Evolutionary conservation across 2,888 invertebrate species (phyloP).

Genomic region (Mesorhabditis sp.): DNA sequence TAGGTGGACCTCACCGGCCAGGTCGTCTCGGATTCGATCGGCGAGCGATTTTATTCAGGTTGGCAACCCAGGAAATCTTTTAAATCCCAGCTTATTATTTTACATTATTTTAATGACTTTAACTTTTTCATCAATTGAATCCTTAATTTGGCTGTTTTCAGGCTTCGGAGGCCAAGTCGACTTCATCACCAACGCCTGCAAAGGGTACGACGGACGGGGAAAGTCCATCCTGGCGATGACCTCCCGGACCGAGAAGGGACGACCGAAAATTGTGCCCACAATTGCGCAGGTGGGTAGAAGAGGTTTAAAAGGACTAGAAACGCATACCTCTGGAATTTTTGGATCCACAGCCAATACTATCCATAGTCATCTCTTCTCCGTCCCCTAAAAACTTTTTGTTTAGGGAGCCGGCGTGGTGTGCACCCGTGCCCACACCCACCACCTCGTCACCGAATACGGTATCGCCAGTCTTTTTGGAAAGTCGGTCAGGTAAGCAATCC

Average conservation of each 20-base stretch:
- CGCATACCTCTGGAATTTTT: too few relatives aligned
- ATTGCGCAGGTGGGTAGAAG: slow-evolving; percentile 68
- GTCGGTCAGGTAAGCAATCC: slow-evolving; percentile 9
- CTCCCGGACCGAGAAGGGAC: slow-evolving; percentile 75
- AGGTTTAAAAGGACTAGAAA: too few relatives aligned
- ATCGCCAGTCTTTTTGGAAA: slow-evolving; percentile 30
- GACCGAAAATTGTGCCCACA: slow-evolving; percentile 78
- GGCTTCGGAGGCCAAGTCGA: slow-evolving; percentile 89
- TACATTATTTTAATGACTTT: not conserved
- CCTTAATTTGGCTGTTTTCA: not conserved
- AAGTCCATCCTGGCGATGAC: slow-evolving; percentile 82
- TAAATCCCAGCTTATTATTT: not conserved
- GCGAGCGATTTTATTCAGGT: slow-evolving; percentile 70
- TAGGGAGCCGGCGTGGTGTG: slow-evolving; percentile 87
- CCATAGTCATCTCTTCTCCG: too few relatives aligned
- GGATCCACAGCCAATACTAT: too few relatives aligned
- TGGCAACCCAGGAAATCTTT: not conserved
- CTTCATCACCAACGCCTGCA: slow-evolving; percentile 84
- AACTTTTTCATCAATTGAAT: not conserved
- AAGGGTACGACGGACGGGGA: slow-evolving; percentile 77
- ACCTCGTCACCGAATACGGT: slow-evolving; percentile 83
- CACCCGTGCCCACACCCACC: slow-evolving; percentile 83
- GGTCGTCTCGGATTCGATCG: slow-evolving; percentile 86
- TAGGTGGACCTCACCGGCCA: slow-evolving; percentile 86
- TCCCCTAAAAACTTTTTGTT: slow-evolving; percentile 26